A percentile compares a stretch with the other conserved stretches of the same genome.
Evolutionary conservation across 1,140 invertebrate genomes (phyloP).

Genomic region (Eriocheir sinensis): DNA sequence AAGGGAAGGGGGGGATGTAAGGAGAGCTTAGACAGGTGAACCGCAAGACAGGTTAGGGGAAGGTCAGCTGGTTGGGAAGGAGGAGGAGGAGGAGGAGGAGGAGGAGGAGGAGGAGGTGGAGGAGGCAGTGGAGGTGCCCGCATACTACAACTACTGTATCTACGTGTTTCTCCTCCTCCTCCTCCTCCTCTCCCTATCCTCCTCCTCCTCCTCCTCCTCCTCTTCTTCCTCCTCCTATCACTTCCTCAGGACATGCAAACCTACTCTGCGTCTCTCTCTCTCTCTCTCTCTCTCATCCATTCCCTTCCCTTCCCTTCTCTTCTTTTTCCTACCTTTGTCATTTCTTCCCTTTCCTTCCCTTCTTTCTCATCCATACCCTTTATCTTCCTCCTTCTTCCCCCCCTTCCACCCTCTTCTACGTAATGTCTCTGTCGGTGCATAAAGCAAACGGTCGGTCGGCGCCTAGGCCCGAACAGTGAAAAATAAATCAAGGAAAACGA

Average conservation of each 20-base stretch:
- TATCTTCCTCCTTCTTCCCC: not conserved
- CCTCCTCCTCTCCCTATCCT: not conserved
- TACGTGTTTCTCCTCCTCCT: not conserved
- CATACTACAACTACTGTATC: not conserved
- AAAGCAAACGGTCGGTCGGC: not conserved
- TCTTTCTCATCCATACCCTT: constrained; percentile 14
- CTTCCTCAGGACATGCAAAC: too few relatives aligned
- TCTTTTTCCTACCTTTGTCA: not conserved
- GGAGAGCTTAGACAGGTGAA: too few relatives aligned
- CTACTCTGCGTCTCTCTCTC: not conserved
- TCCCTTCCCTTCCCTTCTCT: not conserved
- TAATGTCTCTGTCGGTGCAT: not conserved
- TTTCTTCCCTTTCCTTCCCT: not conserved
- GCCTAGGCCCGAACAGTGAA: too few relatives aligned
- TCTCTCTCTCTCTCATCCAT: not conserved
- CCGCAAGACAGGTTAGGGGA: too few relatives aligned
- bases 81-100: not conserved
- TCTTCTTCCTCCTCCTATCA: not conserved
- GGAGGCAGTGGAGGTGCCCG: too few relatives aligned
- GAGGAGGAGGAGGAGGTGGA: not conserved
- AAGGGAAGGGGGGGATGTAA: not conserved
- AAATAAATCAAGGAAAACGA: too few relatives aligned
- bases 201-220: not conserved
- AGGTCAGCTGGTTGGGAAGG: not conserved
- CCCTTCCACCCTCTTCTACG: not conserved